These are phyloP conservation scores for Psammodynastes pulverulentus DNA, from an alignment of 2,113 vertebrate genomes.

Conservation along the genomic window DNA sequence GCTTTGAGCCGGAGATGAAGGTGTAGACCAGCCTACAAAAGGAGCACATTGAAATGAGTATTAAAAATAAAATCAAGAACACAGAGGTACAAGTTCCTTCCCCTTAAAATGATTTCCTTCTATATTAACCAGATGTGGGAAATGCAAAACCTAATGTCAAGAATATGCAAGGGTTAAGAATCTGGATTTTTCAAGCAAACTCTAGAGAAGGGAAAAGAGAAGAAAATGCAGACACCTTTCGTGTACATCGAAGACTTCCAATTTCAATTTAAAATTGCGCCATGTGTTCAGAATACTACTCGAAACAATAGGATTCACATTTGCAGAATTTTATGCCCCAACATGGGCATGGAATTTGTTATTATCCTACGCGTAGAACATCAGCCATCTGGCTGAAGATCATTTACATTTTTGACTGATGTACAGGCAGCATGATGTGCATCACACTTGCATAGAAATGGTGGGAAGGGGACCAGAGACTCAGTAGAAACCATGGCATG, in stretches of 20 bases:
- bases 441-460: constrained; percentile 15
- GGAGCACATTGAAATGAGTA: background rate
- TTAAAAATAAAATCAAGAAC: background rate
- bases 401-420: constrained; percentile 20
- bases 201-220: background rate
- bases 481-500: background rate
- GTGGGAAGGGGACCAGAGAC: background rate
- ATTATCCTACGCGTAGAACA: background rate
- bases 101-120: background rate
- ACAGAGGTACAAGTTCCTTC: background rate
- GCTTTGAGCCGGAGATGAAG: background rate
- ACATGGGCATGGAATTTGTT: background rate
- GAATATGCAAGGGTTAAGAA: background rate
- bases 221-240: background rate
- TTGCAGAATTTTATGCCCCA: background rate
- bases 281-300: background rate
- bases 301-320: background rate
- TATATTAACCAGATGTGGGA: background rate
- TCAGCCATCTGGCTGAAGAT: constrained; percentile 6
- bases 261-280: background rate
- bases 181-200: background rate
- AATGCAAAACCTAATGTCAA: background rate
- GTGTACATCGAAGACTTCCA: background rate
- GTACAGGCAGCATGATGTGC: background rate
- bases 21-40: background rate